Percentiles rank a stretch among this genome's conserved stretches.
Evolutionary conservation across 2,888 invertebrate species (phyloP).

Genomic region (Heliconius sara): DNA sequence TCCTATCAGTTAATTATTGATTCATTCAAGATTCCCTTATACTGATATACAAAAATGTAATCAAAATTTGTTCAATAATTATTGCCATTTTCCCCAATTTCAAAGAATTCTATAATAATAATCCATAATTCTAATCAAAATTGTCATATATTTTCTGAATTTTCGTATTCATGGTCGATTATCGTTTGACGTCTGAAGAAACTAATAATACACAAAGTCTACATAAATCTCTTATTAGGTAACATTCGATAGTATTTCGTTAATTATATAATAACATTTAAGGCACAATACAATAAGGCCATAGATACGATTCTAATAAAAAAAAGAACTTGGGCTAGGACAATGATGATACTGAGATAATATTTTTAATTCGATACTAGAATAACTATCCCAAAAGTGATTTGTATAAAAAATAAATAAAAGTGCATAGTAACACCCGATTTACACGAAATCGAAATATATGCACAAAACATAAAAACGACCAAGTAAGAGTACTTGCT

Average conservation of each 20-base stretch:
- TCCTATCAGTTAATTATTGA: neutral
- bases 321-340: neutral
- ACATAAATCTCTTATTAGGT: constrained; percentile 50
- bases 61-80: constrained; percentile 16
- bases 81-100: constrained; percentile 19
- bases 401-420: neutral
- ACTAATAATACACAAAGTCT: constrained; percentile 29
- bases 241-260: constrained; percentile 51
- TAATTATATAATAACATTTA: constrained; percentile 49
- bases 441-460: constrained; percentile 20
- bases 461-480: constrained; percentile 8
- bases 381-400: neutral
- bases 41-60: neutral
- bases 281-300: constrained; percentile 50
- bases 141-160: constrained; percentile 25
- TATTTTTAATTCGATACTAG: neutral
- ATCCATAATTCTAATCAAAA: constrained; percentile 13
- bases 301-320: constrained; percentile 13
- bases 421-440: neutral
- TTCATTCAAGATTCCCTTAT: neutral
- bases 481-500: neutral
- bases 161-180: constrained; percentile 34
- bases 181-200: constrained; percentile 58
- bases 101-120: neutral
- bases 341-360: neutral